These are phyloP conservation scores for Torymus tubicola DNA, from an alignment of 2,888 invertebrate genomes.

Conservation along the genomic window DNA sequence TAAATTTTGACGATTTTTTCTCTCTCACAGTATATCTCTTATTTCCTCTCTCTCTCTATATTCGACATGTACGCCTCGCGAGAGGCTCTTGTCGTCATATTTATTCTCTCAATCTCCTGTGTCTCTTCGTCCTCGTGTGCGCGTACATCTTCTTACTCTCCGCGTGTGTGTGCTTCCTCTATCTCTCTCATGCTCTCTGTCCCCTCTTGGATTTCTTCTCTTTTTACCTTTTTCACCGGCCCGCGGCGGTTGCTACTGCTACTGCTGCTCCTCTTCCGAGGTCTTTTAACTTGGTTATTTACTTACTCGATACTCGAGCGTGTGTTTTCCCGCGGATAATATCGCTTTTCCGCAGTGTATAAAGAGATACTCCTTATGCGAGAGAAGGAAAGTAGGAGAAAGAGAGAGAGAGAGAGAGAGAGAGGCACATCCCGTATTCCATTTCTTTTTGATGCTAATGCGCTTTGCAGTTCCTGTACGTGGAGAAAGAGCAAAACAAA, in stretches of 20 bases:
- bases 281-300: constrained; percentile 50
- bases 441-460: constrained; percentile 52
- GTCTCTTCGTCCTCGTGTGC: not conserved
- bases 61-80: not conserved
- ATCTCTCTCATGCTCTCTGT: not conserved
- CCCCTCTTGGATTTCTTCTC: not conserved
- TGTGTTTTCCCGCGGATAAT: constrained; percentile 41
- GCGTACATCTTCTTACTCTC: not conserved
- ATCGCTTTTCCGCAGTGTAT: not conserved
- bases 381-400: not conserved
- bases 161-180: not conserved
- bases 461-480: constrained; percentile 28
- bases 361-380: constrained; percentile 12
- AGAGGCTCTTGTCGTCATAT: constrained; percentile 27
- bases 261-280: not conserved
- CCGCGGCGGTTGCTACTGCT: too few species aligned
- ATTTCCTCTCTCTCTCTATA: not conserved
- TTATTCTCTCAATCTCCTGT: constrained; percentile 40
- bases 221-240: constrained; percentile 4
- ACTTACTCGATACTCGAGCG: constrained; percentile 43
- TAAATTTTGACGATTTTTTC: constrained; percentile 48
- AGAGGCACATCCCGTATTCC: constrained; percentile 24
- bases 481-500: constrained; percentile 6
- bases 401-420: constrained; percentile 12
- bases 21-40: not conserved